Conservation (phyloP, 1,140 invertebrate genomes). For the Sycophila sp. region DNA sequence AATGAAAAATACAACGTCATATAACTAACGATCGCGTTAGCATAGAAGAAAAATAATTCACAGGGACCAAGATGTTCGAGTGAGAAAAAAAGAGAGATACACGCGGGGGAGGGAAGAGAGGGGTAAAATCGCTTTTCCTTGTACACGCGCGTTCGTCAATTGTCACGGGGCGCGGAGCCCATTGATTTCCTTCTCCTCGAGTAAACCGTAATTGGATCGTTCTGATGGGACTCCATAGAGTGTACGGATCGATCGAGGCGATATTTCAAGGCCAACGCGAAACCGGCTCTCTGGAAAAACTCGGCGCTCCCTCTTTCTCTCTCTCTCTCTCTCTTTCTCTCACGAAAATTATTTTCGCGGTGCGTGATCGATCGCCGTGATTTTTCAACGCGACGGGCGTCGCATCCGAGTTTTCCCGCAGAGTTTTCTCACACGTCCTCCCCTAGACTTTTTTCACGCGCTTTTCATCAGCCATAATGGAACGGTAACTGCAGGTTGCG, state of each 20-base stretch:
- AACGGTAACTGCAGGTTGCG: not conserved
- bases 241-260: constrained; percentile 26
- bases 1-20: too few relatives aligned
- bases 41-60: too few relatives aligned
- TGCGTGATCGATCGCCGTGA: not conserved
- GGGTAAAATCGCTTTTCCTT: not conserved
- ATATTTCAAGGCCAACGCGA: constrained; percentile 38
- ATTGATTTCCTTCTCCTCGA: constrained; percentile 33
- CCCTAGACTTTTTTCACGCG: not conserved
- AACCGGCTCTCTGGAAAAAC: constrained; percentile 33
- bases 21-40: too few relatives aligned
- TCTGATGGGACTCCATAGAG: constrained; percentile 39
- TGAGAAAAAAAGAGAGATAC: too few relatives aligned
- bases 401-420: too few relatives aligned
- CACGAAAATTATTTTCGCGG: not conserved
- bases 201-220: constrained; percentile 43
- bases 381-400: not conserved
- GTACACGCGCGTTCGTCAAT: constrained; percentile 7
- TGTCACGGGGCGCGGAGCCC: constrained; percentile 16
- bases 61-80: too few relatives aligned
- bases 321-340: not conserved
- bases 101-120: not conserved
- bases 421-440: too few relatives aligned
- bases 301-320: constrained; percentile 4
- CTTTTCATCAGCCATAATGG: constrained; percentile 5